phyloP scores from a whole-genome alignment of 2,797 vertebrate genomes.

The Gobionotothen gibberifrons region DNA sequence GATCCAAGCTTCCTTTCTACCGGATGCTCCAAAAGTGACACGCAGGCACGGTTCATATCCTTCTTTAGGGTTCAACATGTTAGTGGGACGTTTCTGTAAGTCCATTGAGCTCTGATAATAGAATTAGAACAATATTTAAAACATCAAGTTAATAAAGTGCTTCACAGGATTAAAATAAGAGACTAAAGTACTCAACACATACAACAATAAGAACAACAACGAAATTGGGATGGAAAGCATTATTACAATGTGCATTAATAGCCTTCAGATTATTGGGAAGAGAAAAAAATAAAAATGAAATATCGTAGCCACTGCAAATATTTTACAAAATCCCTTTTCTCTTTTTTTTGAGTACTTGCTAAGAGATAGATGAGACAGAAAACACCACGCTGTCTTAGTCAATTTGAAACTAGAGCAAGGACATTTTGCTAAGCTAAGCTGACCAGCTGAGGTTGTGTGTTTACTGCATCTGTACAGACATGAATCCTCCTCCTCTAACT shows the following conservation, averaged over 20 bases:
- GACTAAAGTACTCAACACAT: not conserved
- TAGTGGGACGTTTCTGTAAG: not conserved
- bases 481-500: not conserved
- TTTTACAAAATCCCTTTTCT: not conserved
- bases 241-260: not conserved
- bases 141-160: not conserved
- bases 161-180: conserved; percentile 3
- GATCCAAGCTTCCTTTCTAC: conserved; percentile 26
- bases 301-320: not conserved
- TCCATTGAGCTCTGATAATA: not conserved
- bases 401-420: not conserved
- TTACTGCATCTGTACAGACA: not conserved
- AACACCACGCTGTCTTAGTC: not conserved
- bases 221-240: not conserved
- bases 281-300: not conserved
- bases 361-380: not conserved
- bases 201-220: not conserved
- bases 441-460: not conserved
- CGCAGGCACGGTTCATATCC: conserved; percentile 2
- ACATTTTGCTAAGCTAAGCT: not conserved
- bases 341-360: not conserved
- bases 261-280: not conserved
- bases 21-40: conserved; percentile 36
- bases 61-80: not conserved
- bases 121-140: not conserved